Conservation (phyloP, 2,797 vertebrate genomes). For the Cyclura pinguis region DNA sequence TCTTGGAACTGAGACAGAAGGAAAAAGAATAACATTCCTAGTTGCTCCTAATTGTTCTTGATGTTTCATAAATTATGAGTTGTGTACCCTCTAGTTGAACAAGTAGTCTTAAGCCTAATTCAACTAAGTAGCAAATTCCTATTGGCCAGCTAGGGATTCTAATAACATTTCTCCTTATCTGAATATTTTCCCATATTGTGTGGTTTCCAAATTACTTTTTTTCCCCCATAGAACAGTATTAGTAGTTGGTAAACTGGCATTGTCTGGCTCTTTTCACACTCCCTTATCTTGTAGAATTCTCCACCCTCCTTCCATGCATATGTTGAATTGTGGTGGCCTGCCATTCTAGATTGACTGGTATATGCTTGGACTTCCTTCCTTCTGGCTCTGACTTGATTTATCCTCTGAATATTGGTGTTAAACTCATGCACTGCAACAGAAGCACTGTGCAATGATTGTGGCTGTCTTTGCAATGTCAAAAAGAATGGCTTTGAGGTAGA, state of each 20-base stretch:
- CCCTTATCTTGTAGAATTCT: not conserved
- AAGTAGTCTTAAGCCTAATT: not conserved
- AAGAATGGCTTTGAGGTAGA: too few relatives aligned
- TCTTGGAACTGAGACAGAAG: not conserved
- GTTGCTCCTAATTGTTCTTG: not conserved
- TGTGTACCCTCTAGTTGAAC: too few relatives aligned
- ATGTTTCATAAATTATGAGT: not conserved
- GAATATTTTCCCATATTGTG: not conserved
- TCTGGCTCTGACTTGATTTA: not conserved
- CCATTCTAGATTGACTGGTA: not conserved
- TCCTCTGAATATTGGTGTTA: not conserved
- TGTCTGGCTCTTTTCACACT: not conserved
- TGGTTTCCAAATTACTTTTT: not conserved
- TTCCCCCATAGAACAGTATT: not conserved
- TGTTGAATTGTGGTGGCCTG: not conserved
- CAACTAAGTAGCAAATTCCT: not conserved
- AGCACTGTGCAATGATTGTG: not conserved
- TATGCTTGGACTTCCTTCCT: not conserved
- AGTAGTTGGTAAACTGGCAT: not conserved
- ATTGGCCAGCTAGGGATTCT: not conserved
- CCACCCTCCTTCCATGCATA: not conserved
- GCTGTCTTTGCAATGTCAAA: not conserved
- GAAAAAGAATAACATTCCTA: not conserved
- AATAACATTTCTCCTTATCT: not conserved
- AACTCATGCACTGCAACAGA: not conserved